Evolutionary conservation across 2,113 vertebrate genomes (phyloP).

Genomic region (Phrynosoma platyrhinos): DNA sequence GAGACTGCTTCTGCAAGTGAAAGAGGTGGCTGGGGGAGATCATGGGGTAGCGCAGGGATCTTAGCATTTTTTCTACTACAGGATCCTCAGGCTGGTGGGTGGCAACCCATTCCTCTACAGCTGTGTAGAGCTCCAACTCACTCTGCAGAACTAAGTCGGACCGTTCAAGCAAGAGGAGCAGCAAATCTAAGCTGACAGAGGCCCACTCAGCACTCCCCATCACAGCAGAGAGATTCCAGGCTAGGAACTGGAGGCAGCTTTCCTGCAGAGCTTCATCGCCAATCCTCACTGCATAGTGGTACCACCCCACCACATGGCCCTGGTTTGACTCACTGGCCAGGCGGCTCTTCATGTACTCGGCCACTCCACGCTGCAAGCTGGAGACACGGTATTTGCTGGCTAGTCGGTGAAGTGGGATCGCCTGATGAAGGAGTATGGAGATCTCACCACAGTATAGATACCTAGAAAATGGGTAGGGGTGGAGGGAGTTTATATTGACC

Average conservation of each 20-base stretch:
- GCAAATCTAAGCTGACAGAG: constrained; percentile 83
- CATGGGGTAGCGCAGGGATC: constrained; percentile 93
- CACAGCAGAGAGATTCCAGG: constrained; percentile 92
- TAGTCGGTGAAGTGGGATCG: constrained; percentile 88
- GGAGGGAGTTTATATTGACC: neutral
- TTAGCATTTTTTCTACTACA: constrained; percentile 84
- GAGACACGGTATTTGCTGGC: constrained; percentile 89
- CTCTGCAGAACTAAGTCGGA: constrained; percentile 93
- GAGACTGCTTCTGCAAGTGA: constrained; percentile 89
- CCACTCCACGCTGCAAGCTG: constrained; percentile 86
- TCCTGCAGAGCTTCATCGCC: constrained; percentile 83
- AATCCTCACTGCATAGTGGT: constrained; percentile 85
- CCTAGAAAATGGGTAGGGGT: constrained; percentile 69
- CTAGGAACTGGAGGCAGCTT: constrained; percentile 91
- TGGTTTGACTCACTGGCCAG: constrained; percentile 84
- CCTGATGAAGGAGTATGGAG: constrained; percentile 87
- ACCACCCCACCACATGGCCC: constrained; percentile 92
- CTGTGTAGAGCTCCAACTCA: constrained; percentile 90
- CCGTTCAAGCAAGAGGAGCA: constrained; percentile 87
- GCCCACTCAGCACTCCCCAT: constrained; percentile 86
- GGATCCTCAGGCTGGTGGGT: constrained; percentile 78
- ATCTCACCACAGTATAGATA: constrained; percentile 95
- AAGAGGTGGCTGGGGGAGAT: constrained; percentile 92
- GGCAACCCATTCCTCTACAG: constrained; percentile 88
- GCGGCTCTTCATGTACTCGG: constrained; percentile 90